A percentile compares a stretch with the other conserved stretches of the same genome.
These are phyloP conservation scores for Vanessa atalanta DNA, from an alignment of 1,140 invertebrate species.

Conservation along the genomic window DNA sequence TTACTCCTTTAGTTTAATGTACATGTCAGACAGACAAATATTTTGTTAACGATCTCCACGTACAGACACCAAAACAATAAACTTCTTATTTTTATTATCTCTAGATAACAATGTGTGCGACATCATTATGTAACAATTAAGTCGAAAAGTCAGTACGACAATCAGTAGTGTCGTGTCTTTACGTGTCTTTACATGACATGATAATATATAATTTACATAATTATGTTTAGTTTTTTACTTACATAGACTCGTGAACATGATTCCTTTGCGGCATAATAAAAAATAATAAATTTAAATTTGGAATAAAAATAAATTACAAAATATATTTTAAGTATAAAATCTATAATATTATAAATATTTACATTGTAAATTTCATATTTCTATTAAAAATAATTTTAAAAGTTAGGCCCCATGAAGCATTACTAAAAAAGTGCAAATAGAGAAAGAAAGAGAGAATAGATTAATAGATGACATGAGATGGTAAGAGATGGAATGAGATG, in stretches of 20 bases:
- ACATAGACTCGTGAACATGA: constrained; percentile 73
- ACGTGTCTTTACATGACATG: neutral
- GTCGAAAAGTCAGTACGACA: constrained; percentile 12
- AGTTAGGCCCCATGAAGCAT: neutral
- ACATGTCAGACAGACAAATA: too few species aligned
- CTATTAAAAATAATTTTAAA: too few species aligned
- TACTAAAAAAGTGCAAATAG: neutral
- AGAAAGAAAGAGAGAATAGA: neutral
- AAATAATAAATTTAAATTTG: neutral
- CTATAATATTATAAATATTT: neutral
- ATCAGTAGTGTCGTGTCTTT: neutral
- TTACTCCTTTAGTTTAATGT: too few species aligned
- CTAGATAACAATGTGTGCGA: too few species aligned
- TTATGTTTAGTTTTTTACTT: constrained; percentile 47
- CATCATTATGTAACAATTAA: neutral
- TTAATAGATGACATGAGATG: neutral
- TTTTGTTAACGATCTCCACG: too few species aligned
- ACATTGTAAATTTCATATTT: too few species aligned
- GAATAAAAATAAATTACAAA: neutral
- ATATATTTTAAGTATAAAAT: neutral
- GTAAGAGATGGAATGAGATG: neutral
- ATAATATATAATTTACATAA: constrained; percentile 19
- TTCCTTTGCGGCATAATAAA: constrained; percentile 59
- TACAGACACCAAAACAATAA: too few species aligned
- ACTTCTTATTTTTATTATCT: too few species aligned